These are phyloP conservation scores for Henricia sp. DNA, from an alignment of 53 echinoderm and acorn worm species.

Conservation along the genomic window DNA sequence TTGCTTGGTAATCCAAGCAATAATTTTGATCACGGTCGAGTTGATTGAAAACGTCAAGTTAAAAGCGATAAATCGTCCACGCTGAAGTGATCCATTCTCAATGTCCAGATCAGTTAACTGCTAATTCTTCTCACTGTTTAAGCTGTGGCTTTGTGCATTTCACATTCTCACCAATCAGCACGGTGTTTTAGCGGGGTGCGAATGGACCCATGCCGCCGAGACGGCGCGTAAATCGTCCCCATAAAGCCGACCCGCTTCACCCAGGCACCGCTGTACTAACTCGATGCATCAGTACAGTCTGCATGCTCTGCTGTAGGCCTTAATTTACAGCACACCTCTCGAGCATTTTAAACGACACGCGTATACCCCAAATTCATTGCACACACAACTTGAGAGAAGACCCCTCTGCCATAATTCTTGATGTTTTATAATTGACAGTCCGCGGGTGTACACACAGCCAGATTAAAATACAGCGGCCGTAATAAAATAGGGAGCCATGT, in stretches of 20 bases:
- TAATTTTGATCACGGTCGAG: too few species aligned
- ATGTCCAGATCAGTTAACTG: too few species aligned
- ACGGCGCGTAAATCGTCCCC: constrained; percentile 15
- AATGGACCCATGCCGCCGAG: constrained; percentile 23
- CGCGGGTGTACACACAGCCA: constrained; percentile 3
- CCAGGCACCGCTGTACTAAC: neutral
- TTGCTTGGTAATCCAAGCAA: too few species aligned
- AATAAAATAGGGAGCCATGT: constrained; percentile 26
- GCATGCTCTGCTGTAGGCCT: neutral
- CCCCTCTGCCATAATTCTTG: neutral
- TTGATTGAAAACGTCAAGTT: too few species aligned
- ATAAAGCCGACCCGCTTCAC: constrained; percentile 2
- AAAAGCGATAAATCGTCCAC: too few species aligned
- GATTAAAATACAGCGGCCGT: constrained; percentile 37
- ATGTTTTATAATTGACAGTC: constrained; percentile 48
- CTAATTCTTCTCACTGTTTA: too few species aligned
- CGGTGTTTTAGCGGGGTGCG: constrained; percentile 49
- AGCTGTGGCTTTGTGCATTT: too few species aligned
- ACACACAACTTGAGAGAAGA: neutral
- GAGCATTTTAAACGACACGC: neutral
- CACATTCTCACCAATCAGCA: constrained; percentile 38
- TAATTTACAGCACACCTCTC: constrained; percentile 29
- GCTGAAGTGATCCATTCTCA: too few species aligned
- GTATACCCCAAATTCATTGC: neutral
- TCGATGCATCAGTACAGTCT: neutral